Base-by-base conservation (phyloP, 2,797 vertebrate genomes). In the Carcharodon carcharias region DNA sequence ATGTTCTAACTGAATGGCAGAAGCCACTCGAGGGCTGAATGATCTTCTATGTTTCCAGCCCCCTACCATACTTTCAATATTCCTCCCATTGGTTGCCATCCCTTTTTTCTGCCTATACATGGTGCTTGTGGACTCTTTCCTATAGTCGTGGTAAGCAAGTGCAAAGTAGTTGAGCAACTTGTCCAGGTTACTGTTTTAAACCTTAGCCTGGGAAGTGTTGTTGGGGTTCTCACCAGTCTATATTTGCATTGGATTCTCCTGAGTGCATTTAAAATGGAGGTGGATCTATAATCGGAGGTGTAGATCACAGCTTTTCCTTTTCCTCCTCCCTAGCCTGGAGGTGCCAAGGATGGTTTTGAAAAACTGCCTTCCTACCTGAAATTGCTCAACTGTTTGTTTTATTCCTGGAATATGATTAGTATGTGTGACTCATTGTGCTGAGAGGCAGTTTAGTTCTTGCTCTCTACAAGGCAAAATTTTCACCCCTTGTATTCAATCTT, bases 361-460 rank as follows among this genome's bases (percentile, higher is more conserved):
- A 23, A 14, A 5, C 3, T 89, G 31, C 56, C 50, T 35, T 61
- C 35, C 88, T 61, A 91, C 88, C 54, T 89, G 87, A 89, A 56
- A 28, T 91, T 61, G 28, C 56, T 91, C 88, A 35, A 91, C 58
- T 91, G 88, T 61, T 91, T 91, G 88, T n/a, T 91, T 31, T n/a
- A 91, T 18, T 16, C 11, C 31, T 61, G 31, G 56, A 61, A 61
- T 91, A 6, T 35, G 56, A 91, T 23, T 91, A 91, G 56, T 28
- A 88, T 91, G 28, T 61, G 14, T 91, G 88, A 31, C 88, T 91
- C 28, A 61, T 89, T 35, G 35, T 14, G 4, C 50, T 58, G 87
- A 28, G 26, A 56, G 87, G 54, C 9, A 89, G 54, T 56, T 89
- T 58, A 26, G 87, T 54, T 26, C 26, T 31, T 18, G 56, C 3